Base-by-base conservation (phyloP, 2,797 vertebrate species). In the Enteromius treurensis region DNA sequence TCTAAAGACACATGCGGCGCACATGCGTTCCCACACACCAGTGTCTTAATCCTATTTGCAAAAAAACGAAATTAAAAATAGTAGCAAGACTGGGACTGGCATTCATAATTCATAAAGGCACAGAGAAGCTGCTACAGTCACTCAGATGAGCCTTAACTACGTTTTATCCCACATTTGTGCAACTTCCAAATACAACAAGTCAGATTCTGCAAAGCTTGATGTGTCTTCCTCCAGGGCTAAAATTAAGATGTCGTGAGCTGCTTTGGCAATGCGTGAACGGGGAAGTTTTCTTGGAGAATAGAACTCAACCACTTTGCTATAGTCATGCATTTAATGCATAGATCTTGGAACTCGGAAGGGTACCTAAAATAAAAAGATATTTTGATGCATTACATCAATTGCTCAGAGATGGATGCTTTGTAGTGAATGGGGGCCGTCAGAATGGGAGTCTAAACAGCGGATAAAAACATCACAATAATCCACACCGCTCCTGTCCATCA, bases 71-170 rank as follows among this genome's bases (percentile, higher is more conserved):
- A 76, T 75, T 42, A 67, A 79, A 53, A 68, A 79, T 51, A 79
- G 77, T 23, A 65, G 42, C 42, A 49, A 64, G 58, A 65, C 60
- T 65, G 60, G 17, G 37, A 32, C 19, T 37, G 77, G 49, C 42
- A 79, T 79, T 65, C 47, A 79, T 68, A 68, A 79, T 53, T 79
- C 47, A 79, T 53, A 53, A 53, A 67, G 45, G 62, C 29, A 79
- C 29, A 17, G 45, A 51, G 62, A 79, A 17, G 23, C 55, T 19
- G 23, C n/a, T 77, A 37, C 32, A 53, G 29, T 19, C 55, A 5
- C 42, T 21, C 32, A 49, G 42, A 79, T 13, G 19, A 67, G 49
- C 37, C 21, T 67, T 51, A n/a, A 53, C 29, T 68, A 37, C 53
- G 4, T 47, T 19, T 77, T 17, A 32, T 51, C 29, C 17, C 17